Conservation (phyloP, 2,113 vertebrate genomes). For the Oxyruncus cristatus region DNA sequence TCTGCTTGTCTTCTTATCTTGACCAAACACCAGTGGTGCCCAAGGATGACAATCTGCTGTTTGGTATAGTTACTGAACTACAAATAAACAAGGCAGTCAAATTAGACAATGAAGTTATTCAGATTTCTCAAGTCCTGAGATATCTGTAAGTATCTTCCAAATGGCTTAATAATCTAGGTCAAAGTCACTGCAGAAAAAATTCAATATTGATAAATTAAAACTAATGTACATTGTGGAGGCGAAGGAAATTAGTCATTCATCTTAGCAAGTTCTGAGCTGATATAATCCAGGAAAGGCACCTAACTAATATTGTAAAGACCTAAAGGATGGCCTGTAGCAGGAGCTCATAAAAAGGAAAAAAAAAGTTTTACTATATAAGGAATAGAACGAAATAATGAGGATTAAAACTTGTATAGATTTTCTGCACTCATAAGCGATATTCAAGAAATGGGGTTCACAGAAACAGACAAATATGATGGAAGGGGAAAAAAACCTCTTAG, state of each 20-base stretch:
- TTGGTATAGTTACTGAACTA: not conserved
- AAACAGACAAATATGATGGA: not conserved
- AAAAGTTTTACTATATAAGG: not conserved
- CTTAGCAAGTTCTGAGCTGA: not conserved
- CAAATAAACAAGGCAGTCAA: not conserved
- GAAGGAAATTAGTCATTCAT: not conserved
- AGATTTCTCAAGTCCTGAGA: not conserved
- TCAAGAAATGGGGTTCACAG: not conserved
- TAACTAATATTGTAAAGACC: not conserved
- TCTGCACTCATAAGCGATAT: not conserved
- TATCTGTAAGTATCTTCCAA: not conserved
- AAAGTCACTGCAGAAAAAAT: not conserved
- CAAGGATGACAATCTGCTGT: not conserved
- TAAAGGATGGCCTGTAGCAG: not conserved
- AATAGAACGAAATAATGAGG: not conserved
- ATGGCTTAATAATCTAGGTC: not conserved
- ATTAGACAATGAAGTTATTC: not conserved
- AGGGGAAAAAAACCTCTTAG: not conserved
- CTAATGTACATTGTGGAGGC: not conserved
- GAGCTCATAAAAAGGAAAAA: not conserved
- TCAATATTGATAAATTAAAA: conserved; percentile 28
- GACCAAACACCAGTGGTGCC: not conserved
- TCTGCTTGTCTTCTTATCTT: not conserved
- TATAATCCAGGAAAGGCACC: not conserved
- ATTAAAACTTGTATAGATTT: not conserved